phyloP scores from a whole-genome alignment of 1,140 invertebrate genomes.

The Hyles euphorbiae region DNA sequence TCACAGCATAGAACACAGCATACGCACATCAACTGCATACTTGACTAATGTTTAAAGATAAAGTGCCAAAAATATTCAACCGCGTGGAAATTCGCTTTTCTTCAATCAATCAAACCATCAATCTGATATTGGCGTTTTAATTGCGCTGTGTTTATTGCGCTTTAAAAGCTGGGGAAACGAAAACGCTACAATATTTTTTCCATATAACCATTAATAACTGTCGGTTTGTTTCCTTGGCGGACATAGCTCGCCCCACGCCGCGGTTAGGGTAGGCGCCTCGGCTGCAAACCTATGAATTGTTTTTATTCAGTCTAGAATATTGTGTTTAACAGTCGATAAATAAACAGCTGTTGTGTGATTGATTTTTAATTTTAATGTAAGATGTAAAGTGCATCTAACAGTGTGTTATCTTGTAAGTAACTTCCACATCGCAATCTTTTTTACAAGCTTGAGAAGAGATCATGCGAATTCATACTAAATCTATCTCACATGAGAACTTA shows the following conservation, averaged over 20 bases:
- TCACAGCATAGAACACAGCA: too few relatives aligned
- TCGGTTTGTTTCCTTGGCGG: constrained; percentile 51
- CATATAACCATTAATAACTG: constrained; percentile 72
- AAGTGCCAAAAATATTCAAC: constrained; percentile 14
- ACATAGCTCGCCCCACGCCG: constrained; percentile 42
- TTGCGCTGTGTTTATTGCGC: constrained; percentile 67
- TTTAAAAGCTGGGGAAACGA: constrained; percentile 64
- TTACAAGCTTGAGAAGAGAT: too few relatives aligned
- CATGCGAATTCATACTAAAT: too few relatives aligned
- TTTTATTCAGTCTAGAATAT: constrained; percentile 16
- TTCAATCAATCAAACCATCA: constrained; percentile 58
- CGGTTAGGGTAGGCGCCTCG: constrained; percentile 37
- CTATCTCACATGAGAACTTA: too few relatives aligned
- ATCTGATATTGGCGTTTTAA: constrained; percentile 69
- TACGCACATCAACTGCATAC: not conserved
- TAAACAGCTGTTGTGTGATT: too few relatives aligned
- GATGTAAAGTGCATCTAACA: too few relatives aligned
- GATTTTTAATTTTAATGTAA: too few relatives aligned
- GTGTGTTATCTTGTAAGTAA: too few relatives aligned
- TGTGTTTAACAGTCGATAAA: too few relatives aligned
- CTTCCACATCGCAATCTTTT: too few relatives aligned
- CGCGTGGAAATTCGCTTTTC: constrained; percentile 7
- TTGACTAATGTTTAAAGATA: constrained; percentile 13
- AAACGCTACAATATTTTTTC: constrained; percentile 69
- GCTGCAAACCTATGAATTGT: constrained; percentile 25